Conservation (phyloP, 92 coral and sea anemone genomes). For the Epizoanthus ramosus region DNA sequence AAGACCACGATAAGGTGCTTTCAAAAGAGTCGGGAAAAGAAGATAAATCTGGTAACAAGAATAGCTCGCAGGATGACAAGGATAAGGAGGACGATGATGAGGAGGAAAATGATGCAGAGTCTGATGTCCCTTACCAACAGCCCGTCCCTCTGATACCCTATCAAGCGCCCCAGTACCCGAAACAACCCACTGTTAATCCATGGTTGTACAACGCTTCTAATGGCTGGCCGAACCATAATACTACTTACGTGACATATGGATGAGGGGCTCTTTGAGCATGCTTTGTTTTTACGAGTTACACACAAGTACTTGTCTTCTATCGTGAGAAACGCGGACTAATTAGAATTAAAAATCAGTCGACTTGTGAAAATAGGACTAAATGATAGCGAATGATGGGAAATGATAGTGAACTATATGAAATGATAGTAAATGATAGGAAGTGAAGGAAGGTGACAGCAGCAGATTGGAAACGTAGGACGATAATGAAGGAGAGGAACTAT, state of each 20-base stretch:
- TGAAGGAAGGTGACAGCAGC: too few species aligned
- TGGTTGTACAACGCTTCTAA: slow-evolving; percentile 37
- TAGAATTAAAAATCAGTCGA: too few species aligned
- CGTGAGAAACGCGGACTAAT: too few species aligned
- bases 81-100: background rate
- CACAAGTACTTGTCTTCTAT: too few species aligned
- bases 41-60: background rate
- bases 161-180: slow-evolving; percentile 27
- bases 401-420: too few species aligned
- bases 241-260: slow-evolving; percentile 22
- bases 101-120: background rate
- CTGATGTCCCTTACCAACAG: slow-evolving; percentile 16
- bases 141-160: slow-evolving; percentile 5
- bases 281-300: too few species aligned
- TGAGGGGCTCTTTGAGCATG: background rate
- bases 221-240: slow-evolving; percentile 36
- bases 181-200: slow-evolving; percentile 27
- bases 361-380: too few species aligned
- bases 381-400: too few species aligned
- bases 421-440: too few species aligned
- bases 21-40: background rate
- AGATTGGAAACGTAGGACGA: too few species aligned
- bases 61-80: background rate
- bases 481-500: too few species aligned
- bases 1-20: slow-evolving; percentile 1